These are phyloP conservation scores for Oreochromis niloticus DNA, from an alignment of 2,113 vertebrate genomes.

Conservation along the genomic window DNA sequence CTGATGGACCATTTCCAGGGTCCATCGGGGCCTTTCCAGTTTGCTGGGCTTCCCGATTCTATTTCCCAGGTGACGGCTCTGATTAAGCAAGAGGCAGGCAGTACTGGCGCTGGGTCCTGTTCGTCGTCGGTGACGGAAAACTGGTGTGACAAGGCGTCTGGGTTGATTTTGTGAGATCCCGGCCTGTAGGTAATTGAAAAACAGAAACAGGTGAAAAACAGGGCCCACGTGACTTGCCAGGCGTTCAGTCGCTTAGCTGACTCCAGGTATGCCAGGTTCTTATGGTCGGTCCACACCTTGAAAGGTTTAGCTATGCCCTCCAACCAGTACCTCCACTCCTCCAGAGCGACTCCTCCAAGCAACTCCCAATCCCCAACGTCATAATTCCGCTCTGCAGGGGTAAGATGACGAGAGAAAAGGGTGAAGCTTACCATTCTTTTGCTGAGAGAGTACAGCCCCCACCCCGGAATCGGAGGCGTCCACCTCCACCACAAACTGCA, in stretches of 20 bases:
- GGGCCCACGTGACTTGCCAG: not conserved
- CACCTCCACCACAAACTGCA: not conserved
- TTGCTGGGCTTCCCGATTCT: not conserved
- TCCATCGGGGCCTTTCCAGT: not conserved
- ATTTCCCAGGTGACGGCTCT: not conserved
- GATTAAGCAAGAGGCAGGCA: not conserved
- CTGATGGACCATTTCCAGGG: not conserved
- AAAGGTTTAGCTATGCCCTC: not conserved
- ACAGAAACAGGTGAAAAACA: not conserved
- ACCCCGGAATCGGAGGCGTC: not conserved
- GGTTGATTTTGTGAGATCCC: not conserved
- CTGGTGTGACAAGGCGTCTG: not conserved
- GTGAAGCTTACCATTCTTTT: not conserved
- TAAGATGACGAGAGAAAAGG: not conserved
- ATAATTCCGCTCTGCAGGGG: not conserved
- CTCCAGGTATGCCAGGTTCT: not conserved
- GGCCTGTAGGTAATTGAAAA: not conserved
- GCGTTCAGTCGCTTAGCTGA: not conserved
- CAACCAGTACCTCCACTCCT: not conserved
- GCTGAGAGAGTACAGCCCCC: not conserved
- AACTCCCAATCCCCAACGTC: not conserved
- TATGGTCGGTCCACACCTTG: not conserved
- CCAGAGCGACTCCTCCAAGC: not conserved
- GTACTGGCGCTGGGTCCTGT: not conserved
- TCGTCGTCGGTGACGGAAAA: not conserved